Base-by-base conservation (phyloP, 2,113 vertebrate genomes). In the Tetrax tetrax region DNA sequence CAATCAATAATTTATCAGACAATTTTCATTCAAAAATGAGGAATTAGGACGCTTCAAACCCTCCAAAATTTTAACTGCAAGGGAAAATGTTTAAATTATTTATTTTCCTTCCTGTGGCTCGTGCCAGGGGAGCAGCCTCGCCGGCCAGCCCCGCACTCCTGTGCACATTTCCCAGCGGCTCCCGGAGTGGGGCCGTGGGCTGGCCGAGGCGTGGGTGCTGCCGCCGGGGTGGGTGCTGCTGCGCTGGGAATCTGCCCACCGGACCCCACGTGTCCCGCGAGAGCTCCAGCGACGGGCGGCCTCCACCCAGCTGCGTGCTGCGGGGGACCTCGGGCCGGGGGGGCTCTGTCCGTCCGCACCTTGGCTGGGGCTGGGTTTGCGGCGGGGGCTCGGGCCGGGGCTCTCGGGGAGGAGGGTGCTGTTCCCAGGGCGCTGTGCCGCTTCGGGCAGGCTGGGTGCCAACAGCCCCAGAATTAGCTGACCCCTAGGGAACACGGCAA, bases 1-100 rank as follows among this genome's bases (percentile, higher is more conserved):
- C 59, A 37, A 84, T 98, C 92, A 92, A 97, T 97, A 96, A 98
- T 98, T 97, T 96, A 98, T 70, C 51, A 80, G 66, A 78, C 74
- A 90, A 92, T 96, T 97, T 97, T 92, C 53, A 45, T 54, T 89
- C 81, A 89, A 95, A 95, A 95, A 63, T 91, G 79, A 97, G 91
- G 96, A 97, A 97, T 96, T 95, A 91, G 90, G 94, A 93, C 48
- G 51, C 77, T 88, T 92, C 60, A 75, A 75, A 75, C 65, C 14
- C 90, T 74, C 91, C 81, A 95, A 75, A 90, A 92, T 90, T 83
- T 90, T 93, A 38, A 93, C 57, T 82, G 60, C 53, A 47, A 41
- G 35, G 43, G 27, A 95, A 84, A 94, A 83, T 4, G 12, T 45
- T 63, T 91, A 35, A 86, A 27, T 89, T 60, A 60, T 68, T 93